phyloP scores from a whole-genome alignment of 1,140 invertebrate genomes.

The Aphaenogaster floridana region DNA sequence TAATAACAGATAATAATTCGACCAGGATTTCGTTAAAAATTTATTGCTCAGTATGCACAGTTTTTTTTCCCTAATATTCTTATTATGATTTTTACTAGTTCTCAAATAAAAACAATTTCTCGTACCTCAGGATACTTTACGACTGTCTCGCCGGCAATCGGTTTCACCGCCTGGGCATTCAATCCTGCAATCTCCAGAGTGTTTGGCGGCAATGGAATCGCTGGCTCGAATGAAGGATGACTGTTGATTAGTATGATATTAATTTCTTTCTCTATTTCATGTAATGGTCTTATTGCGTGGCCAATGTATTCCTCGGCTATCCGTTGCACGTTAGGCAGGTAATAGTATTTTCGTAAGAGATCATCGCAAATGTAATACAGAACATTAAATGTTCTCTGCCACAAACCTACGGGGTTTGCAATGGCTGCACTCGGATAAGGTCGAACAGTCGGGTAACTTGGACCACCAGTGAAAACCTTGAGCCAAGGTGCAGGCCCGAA shows the following conservation, averaged over 20 bases:
- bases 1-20: not conserved
- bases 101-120: not conserved
- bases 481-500: conserved; percentile 40
- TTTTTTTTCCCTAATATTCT: not conserved
- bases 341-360: conserved; percentile 42
- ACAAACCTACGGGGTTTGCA: not conserved
- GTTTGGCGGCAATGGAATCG: conserved; percentile 75
- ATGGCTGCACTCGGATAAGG: not conserved
- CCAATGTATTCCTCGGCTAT: conserved; percentile 16
- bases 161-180: conserved; percentile 51
- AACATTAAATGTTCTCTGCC: conserved; percentile 42
- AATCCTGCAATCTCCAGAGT: conserved; percentile 80
- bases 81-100: not conserved
- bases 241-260: conserved; percentile 45
- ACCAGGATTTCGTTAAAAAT: not conserved
- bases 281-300: conserved; percentile 6
- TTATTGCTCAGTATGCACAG: not conserved
- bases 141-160: not conserved
- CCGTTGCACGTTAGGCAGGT: not conserved
- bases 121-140: conserved; percentile 7
- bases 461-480: conserved; percentile 26
- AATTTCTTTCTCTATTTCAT: conserved; percentile 50
- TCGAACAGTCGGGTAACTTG: conserved; percentile 47
- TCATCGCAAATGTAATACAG: conserved; percentile 17
- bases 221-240: conserved; percentile 19